Conservation (phyloP, 2,888 invertebrate species). For the Drosophila setosimentum region DNA sequence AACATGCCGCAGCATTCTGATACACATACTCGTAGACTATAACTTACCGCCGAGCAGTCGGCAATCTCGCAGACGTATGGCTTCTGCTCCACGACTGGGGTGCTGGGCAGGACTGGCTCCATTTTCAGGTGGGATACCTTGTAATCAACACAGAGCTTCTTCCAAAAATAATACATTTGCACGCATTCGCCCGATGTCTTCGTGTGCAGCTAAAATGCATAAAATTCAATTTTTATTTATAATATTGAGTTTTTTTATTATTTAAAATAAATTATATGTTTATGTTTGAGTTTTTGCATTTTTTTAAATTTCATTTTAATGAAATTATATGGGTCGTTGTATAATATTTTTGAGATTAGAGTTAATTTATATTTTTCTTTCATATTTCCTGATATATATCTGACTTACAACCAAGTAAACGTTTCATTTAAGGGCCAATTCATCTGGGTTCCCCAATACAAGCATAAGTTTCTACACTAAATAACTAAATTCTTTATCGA, state of each 20-base stretch:
- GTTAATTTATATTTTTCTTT: not conserved
- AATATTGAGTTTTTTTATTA: not conserved
- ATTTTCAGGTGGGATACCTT: conserved; percentile 90
- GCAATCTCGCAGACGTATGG: conserved; percentile 88
- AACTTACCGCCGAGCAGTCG: conserved; percentile 87
- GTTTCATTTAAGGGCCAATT: too few relatives aligned
- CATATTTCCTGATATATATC: not conserved
- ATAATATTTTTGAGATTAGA: not conserved
- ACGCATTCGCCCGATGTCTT: conserved; percentile 97
- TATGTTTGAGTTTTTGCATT: not conserved
- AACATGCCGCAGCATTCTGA: conserved; percentile 20
- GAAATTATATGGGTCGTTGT: not conserved
- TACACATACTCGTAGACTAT: not conserved
- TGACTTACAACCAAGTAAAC: too few relatives aligned
- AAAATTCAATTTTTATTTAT: not conserved
- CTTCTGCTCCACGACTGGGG: conserved; percentile 77
- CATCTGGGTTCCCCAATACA: too few relatives aligned
- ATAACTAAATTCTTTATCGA: too few relatives aligned
- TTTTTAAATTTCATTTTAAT: not conserved
- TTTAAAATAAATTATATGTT: not conserved
- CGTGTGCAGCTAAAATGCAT: conserved; percentile 88
- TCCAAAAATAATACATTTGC: conserved; percentile 99
- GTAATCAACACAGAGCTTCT: conserved; percentile 97
- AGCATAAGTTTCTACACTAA: too few relatives aligned
- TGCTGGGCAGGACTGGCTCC: conserved; percentile 77